A percentile compares a stretch with the other conserved stretches of the same genome.
These are phyloP conservation scores for Agonopterix arenella DNA, from an alignment of 2,888 invertebrate species.

Conservation along the genomic window DNA sequence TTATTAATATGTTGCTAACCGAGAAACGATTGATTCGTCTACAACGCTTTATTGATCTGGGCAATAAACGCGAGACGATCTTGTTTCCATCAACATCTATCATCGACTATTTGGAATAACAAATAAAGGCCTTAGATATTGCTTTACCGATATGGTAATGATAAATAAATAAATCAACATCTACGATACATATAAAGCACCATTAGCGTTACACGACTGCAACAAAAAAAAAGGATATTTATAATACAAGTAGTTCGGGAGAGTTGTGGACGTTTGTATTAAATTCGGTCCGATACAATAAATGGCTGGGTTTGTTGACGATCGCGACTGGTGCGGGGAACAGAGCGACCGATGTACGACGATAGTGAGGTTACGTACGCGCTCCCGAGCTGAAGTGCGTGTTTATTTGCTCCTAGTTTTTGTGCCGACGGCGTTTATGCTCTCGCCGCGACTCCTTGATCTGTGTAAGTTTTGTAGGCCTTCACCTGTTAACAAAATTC, in stretches of 20 bases:
- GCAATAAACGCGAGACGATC: conserved; percentile 46
- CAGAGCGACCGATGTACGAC: conserved; percentile 27
- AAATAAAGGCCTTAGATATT: conserved; percentile 32
- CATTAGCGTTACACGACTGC: conserved; percentile 57
- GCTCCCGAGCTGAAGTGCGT: conserved; percentile 11
- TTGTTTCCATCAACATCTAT: conserved; percentile 26
- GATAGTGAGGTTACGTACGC: conserved; percentile 8
- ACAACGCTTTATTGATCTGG: conserved; percentile 31
- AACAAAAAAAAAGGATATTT: conserved; percentile 39
- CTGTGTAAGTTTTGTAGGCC: conserved; percentile 83
- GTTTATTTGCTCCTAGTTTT: conserved; percentile 67
- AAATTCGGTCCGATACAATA: conserved; percentile 49
- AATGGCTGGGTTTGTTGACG: conserved; percentile 29
- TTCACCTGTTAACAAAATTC: conserved; percentile 70
- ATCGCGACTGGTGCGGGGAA: conserved; percentile 17
- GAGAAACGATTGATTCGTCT: conserved; percentile 26
- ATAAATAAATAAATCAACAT: conserved; percentile 3
- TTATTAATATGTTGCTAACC: conserved; percentile 13
- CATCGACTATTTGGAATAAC: conserved; percentile 18
- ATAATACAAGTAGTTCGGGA: conserved; percentile 12
- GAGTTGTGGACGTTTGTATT: conserved; percentile 45
- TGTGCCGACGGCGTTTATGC: conserved; percentile 84
- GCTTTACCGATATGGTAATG: conserved; percentile 26
- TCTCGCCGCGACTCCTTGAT: conserved; percentile 89
- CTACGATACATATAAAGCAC: conserved; percentile 45